Percentiles rank a stretch among this genome's conserved stretches.
Conservation (phyloP, 2,797 vertebrate genomes). For the Phoeniculus purpureus region DNA sequence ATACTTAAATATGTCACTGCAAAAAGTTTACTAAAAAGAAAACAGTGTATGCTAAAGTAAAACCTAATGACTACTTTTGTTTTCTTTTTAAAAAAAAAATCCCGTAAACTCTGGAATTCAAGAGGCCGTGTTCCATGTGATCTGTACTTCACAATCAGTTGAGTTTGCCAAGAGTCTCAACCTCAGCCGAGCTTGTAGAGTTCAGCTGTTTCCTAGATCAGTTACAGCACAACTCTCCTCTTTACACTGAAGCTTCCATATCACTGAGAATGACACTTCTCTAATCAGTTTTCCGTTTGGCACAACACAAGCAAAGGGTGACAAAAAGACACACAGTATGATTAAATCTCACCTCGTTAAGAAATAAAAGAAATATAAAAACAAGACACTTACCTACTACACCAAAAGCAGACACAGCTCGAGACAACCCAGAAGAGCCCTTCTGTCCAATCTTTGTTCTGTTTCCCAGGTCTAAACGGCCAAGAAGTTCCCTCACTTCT, state of each 20-base stretch:
- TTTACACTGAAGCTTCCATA: neutral
- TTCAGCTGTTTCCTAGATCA: neutral
- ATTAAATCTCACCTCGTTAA: neutral
- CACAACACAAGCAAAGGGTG: neutral
- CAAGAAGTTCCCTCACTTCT: constrained; percentile 91
- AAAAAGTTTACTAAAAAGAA: neutral
- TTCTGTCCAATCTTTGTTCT: constrained; percentile 95
- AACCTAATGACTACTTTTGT: neutral
- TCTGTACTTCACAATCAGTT: neutral
- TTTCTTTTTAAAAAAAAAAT: neutral
- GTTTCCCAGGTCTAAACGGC: constrained; percentile 94
- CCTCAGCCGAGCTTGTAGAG: neutral
- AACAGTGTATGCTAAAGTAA: neutral
- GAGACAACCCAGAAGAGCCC: constrained; percentile 91
- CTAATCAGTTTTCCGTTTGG: neutral
- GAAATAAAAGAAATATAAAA: neutral
- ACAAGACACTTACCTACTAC: constrained; percentile 85
- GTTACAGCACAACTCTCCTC: neutral
- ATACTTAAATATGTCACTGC: neutral
- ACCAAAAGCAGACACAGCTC: constrained; percentile 89
- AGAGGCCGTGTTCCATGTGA: neutral
- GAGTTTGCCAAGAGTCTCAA: neutral
- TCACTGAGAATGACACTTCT: neutral
- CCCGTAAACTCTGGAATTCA: neutral
- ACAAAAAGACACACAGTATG: neutral